These are phyloP conservation scores for Ariopsis seemanni DNA, from an alignment of 2,113 vertebrate genomes.

Conservation along the genomic window DNA sequence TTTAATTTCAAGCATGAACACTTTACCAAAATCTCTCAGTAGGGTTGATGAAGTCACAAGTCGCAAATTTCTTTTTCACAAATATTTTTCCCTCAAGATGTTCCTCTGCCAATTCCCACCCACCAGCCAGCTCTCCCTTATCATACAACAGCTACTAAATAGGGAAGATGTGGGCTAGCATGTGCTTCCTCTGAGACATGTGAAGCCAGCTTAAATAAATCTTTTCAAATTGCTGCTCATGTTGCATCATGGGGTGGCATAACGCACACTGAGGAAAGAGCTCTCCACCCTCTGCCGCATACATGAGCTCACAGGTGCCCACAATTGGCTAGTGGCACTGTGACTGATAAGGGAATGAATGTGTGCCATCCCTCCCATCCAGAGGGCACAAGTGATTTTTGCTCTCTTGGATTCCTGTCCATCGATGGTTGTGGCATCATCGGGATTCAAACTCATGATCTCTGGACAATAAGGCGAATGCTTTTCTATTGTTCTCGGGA, in stretches of 20 bases:
- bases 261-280: background rate
- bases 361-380: background rate
- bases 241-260: background rate
- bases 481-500: background rate
- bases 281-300: background rate
- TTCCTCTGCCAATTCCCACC: background rate
- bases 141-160: background rate
- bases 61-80: background rate
- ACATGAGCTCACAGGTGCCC: slow-evolving; percentile 1
- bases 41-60: background rate
- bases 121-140: background rate
- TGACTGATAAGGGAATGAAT: background rate
- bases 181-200: background rate
- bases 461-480: slow-evolving; percentile 7
- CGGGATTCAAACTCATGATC: background rate
- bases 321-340: background rate
- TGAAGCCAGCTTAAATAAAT: background rate
- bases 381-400: slow-evolving; percentile 2
- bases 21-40: background rate
- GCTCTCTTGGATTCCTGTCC: background rate
- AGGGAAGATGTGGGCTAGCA: background rate
- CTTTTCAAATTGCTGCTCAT: background rate
- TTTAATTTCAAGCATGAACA: background rate
- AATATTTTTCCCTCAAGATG: background rate
- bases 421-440: background rate